Base-by-base conservation (phyloP, 2,888 invertebrate species). In the Pharmacophagus antenor region DNA sequence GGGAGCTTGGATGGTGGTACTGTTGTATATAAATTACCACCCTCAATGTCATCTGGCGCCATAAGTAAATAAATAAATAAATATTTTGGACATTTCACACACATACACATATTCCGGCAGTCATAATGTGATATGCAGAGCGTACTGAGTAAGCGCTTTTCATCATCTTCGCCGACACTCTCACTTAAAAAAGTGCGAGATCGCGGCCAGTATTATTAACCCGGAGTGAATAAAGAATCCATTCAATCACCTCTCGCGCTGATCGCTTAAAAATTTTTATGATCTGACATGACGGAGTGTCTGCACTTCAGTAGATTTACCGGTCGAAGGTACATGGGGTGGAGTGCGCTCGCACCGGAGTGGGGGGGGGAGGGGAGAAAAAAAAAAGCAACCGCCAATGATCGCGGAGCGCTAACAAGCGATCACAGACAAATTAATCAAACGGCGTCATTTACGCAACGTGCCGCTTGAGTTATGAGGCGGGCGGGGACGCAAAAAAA, bases 381-480 rank as follows among this genome's bases (percentile, higher is more conserved):
- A 63, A 60, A 58, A 61, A 62, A 62, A 63, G 25, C 7, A 47
- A 61, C 25, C 21, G 41, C 48, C 31, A 51, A 56, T 47, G 60
- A 60, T 56, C 63, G 64, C 63, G 63, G 49, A 42, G 60, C 61
- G 58, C 65, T 65, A 68, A 61, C 63, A 62, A 62, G 65, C 62
- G 64, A 61, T 64, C 73, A 74, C 77, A 82, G 82, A 83, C 80
- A 67, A 79, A 86, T 85, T 87, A 83, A 88, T 85, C 84, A 82
- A 71, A 73, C 64, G 63, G 70, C 73, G 79, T 84, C 84, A 84
- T 87, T 85, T 87, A 83, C 76, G 80, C 82, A 85, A 85, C 82
- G 78, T 81, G 86, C 73, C 76, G 71, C 73, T 72, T 84, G 78
- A 87, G 82, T 80, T 82, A 85, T 82, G 70, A 73, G 67, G 64